A percentile compares a stretch with the other conserved stretches of the same genome.
These are phyloP conservation scores for Drosophila stalkeri DNA, from an alignment of 2,888 invertebrate genomes.

Conservation along the genomic window DNA sequence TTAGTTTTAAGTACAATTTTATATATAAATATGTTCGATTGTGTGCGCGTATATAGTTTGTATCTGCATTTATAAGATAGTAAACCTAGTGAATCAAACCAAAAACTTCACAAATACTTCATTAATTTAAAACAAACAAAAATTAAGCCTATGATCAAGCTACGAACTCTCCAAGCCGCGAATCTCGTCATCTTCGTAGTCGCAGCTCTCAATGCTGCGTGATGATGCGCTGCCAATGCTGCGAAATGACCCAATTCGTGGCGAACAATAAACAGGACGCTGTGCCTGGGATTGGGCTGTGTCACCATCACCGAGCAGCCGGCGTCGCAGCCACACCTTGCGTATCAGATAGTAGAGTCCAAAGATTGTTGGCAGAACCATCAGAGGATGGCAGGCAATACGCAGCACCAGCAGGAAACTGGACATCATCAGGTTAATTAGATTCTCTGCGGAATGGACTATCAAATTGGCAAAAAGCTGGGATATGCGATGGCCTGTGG, in stretches of 20 bases:
- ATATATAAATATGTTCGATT: constrained; percentile 6
- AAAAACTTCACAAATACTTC: constrained; percentile 14
- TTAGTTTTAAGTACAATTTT: constrained; percentile 13
- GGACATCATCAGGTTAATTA: constrained; percentile 63
- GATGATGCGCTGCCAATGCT: constrained; percentile 38
- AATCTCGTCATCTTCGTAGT: constrained; percentile 41
- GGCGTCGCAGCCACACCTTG: constrained; percentile 31
- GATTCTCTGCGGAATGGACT: constrained; percentile 36
- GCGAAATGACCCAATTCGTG: constrained; percentile 48
- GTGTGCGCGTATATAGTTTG: constrained; percentile 3
- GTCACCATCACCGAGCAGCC: background rate
- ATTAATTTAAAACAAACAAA: constrained; percentile 27
- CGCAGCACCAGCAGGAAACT: constrained; percentile 45
- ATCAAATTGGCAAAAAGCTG: background rate
- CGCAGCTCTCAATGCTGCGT: constrained; percentile 44
- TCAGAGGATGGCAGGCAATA: constrained; percentile 58
- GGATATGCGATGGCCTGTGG: background rate
- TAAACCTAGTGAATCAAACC: constrained; percentile 19
- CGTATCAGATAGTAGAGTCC: constrained; percentile 28
- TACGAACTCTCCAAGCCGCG: background rate
- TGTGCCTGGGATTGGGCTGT: background rate
- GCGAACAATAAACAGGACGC: constrained; percentile 35
- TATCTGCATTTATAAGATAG: constrained; percentile 1
- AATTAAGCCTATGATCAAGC: background rate
- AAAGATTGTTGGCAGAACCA: constrained; percentile 55